Evolutionary conservation across 1,140 invertebrate species (phyloP), one percentile per base, ranked within the genome.

Genomic region (Idris sp.): DNA sequence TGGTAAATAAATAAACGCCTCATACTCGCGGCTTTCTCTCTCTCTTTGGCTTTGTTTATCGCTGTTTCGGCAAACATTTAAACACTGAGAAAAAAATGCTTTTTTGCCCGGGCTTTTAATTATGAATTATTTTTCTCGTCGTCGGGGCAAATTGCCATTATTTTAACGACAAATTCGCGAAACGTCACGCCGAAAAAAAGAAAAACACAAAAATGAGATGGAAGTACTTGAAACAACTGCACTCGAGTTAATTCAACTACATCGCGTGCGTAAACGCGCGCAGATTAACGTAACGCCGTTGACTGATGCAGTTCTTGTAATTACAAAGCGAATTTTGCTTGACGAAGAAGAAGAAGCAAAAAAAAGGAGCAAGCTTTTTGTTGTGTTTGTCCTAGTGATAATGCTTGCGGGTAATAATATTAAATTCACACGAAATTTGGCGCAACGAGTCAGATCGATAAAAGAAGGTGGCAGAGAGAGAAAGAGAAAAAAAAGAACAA

Each of bases 211-310:
- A 61, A 68, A 51, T 25, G 46, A 53, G 36, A 56, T 33, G 58
- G n/a, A 58, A 73, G 58, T 41, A 51, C 56, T 49, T 58, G 68
- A 56, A 71, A 62, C 54, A 71, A 71, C 67, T 49, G 46, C 56
- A 71, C 58, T 64, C 58, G 58, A 64, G 68, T 62, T 72, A 72
- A 64, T 64, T 72, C 49, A 51, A 72, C 58, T 72, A 64, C 58
- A 72, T 58, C 58, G 68, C 59, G 68, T 51, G 68, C 59, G 25
- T 64, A 65, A 73, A 73, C 59, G 41, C 53, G 53, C 31, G 58
- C n/a, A n/a, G 69, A 73, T 65, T 73, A 73, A 73, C 53, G 59
- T 53, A 58, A 36, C 49, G 59, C 41, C 22, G 69, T 73, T 59
- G 69, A 73, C 51, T 59, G 69, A 73, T 54, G 69, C 69, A 59